These are phyloP conservation scores for Cynopterus sphinx DNA, from an alignment of 2,797 vertebrate genomes.

Conservation along the genomic window DNA sequence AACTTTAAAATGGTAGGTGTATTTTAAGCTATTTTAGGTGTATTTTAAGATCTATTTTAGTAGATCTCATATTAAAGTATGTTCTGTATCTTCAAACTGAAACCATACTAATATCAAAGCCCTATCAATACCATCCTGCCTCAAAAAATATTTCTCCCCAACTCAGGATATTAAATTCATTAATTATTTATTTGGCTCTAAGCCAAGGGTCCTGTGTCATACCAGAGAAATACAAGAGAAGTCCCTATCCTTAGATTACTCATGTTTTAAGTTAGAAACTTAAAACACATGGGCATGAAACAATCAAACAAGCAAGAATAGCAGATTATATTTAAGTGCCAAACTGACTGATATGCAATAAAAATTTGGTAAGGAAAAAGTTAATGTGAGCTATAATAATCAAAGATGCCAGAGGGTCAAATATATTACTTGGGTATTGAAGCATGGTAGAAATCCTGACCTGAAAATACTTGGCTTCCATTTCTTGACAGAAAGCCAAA, in stretches of 20 bases:
- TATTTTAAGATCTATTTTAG: not conserved
- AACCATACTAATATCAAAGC: not conserved
- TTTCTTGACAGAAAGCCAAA: not conserved
- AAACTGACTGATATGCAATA: not conserved
- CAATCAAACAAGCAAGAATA: not conserved
- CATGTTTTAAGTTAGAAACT: not conserved
- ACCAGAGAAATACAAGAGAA: not conserved
- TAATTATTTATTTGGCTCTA: not conserved
- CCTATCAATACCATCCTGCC: not conserved
- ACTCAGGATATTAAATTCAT: not conserved
- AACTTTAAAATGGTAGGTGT: conserved; percentile 70
- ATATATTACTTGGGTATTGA: not conserved
- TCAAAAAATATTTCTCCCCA: not conserved
- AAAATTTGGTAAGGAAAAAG: not conserved
- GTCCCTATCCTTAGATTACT: not conserved
- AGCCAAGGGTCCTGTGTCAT: not conserved
- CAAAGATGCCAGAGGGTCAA: not conserved
- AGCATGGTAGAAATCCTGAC: not conserved
- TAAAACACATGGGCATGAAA: not conserved
- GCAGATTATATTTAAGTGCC: not conserved
- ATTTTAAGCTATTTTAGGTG: not conserved
- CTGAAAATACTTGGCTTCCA: not conserved
- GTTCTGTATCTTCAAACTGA: not conserved
- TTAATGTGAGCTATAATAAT: not conserved
- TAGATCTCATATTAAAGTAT: not conserved